Conservation (phyloP, 2,797 vertebrate species). For the Esox masquinongy region DNA sequence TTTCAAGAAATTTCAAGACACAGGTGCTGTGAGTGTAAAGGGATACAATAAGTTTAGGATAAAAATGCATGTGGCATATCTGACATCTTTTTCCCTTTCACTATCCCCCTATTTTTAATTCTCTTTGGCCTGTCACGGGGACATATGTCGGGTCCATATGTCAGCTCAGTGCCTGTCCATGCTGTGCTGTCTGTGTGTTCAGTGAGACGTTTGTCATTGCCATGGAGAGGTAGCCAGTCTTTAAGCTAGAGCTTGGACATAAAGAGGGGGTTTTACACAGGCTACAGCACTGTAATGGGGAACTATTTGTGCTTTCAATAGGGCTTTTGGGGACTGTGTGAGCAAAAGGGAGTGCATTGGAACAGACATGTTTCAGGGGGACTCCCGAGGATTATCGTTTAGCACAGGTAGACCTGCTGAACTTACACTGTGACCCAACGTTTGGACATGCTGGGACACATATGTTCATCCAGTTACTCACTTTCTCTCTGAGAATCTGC, state of each 20-base stretch:
- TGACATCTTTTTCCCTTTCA: not conserved
- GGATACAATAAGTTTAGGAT: too few relatives aligned
- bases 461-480: not conserved
- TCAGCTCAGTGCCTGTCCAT: not conserved
- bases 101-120: not conserved
- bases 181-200: not conserved
- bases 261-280: constrained; percentile 48
- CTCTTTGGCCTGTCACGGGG: not conserved
- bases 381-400: not conserved
- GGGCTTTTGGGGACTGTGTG: constrained; percentile 7
- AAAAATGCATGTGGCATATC: too few relatives aligned
- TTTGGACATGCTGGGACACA: not conserved
- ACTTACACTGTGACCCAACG: not conserved
- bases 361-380: not conserved
- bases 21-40: too few relatives aligned
- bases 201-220: not conserved
- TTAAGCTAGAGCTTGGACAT: constrained; percentile 40
- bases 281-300: constrained; percentile 63
- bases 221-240: not conserved
- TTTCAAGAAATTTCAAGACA: too few relatives aligned
- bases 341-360: not conserved
- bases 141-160: not conserved
- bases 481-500: not conserved
- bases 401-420: not conserved
- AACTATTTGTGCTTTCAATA: constrained; percentile 33